Percentiles rank a stretch among this genome's conserved stretches.
Conservation (phyloP, 2,113 vertebrate species). For the Spheniscus mendiculus region DNA sequence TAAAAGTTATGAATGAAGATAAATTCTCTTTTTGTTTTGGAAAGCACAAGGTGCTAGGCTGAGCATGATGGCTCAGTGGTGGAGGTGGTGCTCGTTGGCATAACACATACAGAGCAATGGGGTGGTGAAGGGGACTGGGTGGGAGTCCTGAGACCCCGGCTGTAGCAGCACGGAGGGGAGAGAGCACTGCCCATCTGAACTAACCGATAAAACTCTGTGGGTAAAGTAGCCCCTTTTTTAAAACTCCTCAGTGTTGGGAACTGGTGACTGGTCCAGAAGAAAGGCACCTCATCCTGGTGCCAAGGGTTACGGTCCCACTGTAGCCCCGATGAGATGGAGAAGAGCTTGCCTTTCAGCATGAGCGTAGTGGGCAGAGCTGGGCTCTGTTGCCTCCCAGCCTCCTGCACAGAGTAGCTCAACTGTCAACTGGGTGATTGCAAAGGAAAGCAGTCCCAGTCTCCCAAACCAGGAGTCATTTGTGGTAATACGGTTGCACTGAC, state of each 20-base stretch:
- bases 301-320: neutral
- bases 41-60: neutral
- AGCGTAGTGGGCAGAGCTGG: neutral
- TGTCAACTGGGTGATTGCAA: neutral
- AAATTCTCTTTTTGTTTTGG: neutral
- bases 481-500: neutral
- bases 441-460: neutral
- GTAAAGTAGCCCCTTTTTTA: neutral
- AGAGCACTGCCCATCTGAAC: neutral
- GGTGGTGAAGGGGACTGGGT: neutral
- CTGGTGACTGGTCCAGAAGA: neutral
- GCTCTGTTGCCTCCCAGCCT: neutral
- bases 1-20: constrained; percentile 8
- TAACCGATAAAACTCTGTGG: neutral
- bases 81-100: neutral
- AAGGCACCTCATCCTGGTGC: neutral
- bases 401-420: neutral
- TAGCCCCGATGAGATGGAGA: neutral
- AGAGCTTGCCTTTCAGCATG: neutral
- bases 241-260: neutral
- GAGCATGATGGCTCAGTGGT: rapidly evolving
- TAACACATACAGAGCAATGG: rapidly evolving
- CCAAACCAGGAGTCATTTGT: neutral
- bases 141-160: neutral
- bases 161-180: rapidly evolving